Evolutionary conservation across 2,888 invertebrate genomes (phyloP), one percentile per base, ranked within the genome.

Genomic region (Drosophila dives): DNA sequence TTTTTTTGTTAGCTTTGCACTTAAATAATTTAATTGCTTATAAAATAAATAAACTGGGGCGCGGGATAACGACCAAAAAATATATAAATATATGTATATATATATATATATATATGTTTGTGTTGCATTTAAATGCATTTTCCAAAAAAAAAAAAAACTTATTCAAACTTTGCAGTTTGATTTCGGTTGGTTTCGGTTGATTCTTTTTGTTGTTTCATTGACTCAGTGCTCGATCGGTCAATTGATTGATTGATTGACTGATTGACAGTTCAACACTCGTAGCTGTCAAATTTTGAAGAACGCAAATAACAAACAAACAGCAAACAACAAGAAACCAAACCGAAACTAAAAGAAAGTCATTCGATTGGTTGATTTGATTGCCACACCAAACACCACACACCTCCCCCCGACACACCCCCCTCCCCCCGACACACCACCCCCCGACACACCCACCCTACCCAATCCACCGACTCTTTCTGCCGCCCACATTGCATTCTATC

Each of bases 261-360:
- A 92, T 91, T 92, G 92, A 92, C 92, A 91, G 91, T 72, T 89
- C 86, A 89, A 91, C 92, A 92, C 92, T 92, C 83, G 81, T 75
- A 85, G 81, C 92, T 92, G 92, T 92, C 92, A 91, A 83, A 90
- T 80, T 80, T 54, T 83, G 26, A 63, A 54, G 48, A 45, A 49
- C 26, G 51, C 59, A 58, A 68, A 72, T n/a, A 60, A 42, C 20
- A 42, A 20, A 20, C 45, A 23, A 23, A 23, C 23, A 23, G 45
- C 23, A 45, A 45, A 15, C 29, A 38, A 34, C 6, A 65, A 45
- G 45, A 26, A 50, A 54, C 12, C 8, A 33, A 38, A 23, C 20
- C 26, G 32, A 7, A 61, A 33, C 10, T 29, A 34, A 48, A 42
- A 23, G 32, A 49, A 62, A 56, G 26, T 61, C 54, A 42, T 58